Evolutionary conservation across 2,888 invertebrate species (phyloP), one percentile per base, ranked within the genome.

Genomic region (Geophilus truncorum): DNA sequence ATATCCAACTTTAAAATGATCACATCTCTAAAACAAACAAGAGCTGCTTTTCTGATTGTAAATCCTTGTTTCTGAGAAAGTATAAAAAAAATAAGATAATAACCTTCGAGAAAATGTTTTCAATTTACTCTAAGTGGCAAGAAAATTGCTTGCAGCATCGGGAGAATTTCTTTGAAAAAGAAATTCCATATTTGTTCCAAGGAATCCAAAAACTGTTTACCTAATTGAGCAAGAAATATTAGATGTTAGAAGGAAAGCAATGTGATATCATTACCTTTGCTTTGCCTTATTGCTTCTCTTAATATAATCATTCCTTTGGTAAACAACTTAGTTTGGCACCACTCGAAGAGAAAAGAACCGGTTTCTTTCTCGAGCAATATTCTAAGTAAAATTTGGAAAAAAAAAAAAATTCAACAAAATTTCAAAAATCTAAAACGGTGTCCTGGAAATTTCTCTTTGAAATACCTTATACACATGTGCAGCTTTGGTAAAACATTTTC

Each of bases 21-120:
- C 23, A 81, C 32, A 76, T 83, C 83, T 77, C 83, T 77, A 45
- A 82, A 83, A 30, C 77, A 36, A 21, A 79, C 81, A n/a, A 83
- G 79, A 21, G 81, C 77, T 3, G 81, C 79, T 25, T 76, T 40
- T 10, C 82, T 57, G 4, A 83, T 77, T 5, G 82, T 81, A 32
- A 82, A 12, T 23, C 57, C 57, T 70, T 81, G 79, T 79, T 81
- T 82, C 18, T 82, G 81, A 25, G n/a, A 40, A 40, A 70, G 51
- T 18, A 62, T n/a, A n/a, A n/a, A n/a, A n/a, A n/a, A n/a, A n/a
- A n/a, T n/a, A n/a, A n/a, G n/a, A n/a, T n/a, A n/a, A n/a, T n/a
- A n/a, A n/a, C n/a, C n/a, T n/a, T n/a, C n/a, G n/a, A 34, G 34
- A 7, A 9, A 9, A 40, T n/a, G 12, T 40, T n/a, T n/a, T 40